Base-by-base conservation (phyloP, 2,888 invertebrate genomes). In the Dilophus febrilis region DNA sequence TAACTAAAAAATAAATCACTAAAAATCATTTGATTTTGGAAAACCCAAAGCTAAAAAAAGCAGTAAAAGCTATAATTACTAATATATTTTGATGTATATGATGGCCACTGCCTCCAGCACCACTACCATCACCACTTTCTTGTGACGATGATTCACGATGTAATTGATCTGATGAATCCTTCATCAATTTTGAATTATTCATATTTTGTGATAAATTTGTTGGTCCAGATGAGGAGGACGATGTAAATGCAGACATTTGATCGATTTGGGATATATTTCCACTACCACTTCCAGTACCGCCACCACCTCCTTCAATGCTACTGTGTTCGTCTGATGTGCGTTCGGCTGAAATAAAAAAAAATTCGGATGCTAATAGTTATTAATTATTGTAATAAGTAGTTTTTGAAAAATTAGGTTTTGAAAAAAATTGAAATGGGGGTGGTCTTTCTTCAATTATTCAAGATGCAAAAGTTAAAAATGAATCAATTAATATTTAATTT, bases 321-420 rank as follows among this genome's bases (percentile, higher is more conserved):
- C 53, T 56, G 42, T 64, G 64, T 33, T 68, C 67, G 42, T 68
- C 68, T 6, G 66, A 61, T 42, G 61, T 62, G 41, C 68, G 60
- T 53, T 71, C 72, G 43, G 67, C 65, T 39, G 70, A 68, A 32
- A 68, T 70, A 49, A 66, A 64, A 64, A 27, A 34, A 18, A 35
- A 40, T 28, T 28, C 39, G 16, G 27, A n/a, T n/a, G n/a, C n/a
- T n/a, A n/a, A n/a, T n/a, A n/a, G n/a, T n/a, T n/a, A n/a, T n/a
- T 27, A 27, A 27, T 11, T 11, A 27, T 27, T 8, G 6, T 27
- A 8, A 27, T 27, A 27, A 27, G 11, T 27, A 6, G 27, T 6
- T 27, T 27, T 27, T 27, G 27, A 27, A 8, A 8, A 8, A 11
- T 27, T 27, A 6, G 27, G n/a, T n/a, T n/a, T n/a, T n/a, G n/a